Evolutionary conservation across 2,888 invertebrate species (phyloP).

Genomic region (Hyppa rectilinea): DNA sequence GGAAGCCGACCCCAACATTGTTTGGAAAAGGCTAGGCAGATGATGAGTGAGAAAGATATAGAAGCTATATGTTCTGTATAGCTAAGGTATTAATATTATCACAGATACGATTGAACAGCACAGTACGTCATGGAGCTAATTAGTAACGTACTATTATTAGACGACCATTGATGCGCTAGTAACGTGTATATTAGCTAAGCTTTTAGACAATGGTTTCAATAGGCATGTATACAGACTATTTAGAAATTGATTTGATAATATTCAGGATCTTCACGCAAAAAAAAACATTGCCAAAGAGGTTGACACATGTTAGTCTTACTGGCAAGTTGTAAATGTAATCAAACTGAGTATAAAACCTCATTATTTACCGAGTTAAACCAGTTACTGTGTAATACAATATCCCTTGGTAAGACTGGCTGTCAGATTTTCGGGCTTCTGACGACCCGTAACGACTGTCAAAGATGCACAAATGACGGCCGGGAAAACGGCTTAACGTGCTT

Average conservation of each 20-base stretch:
- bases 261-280: not conserved
- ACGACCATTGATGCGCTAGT: constrained; percentile 1
- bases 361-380: too few species aligned
- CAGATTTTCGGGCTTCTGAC: too few species aligned
- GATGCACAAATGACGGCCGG: too few species aligned
- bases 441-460: too few species aligned
- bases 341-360: not conserved
- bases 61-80: too few species aligned
- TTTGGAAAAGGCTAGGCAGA: too few species aligned
- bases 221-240: not conserved
- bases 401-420: too few species aligned
- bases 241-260: not conserved
- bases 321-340: not conserved
- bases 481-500: too few species aligned
- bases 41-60: too few species aligned
- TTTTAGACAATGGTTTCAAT: not conserved
- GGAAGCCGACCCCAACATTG: too few species aligned
- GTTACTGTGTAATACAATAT: too few species aligned
- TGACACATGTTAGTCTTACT: not conserved
- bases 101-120: not conserved
- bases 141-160: constrained; percentile 1
- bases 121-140: not conserved
- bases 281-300: not conserved
- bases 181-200: not conserved
- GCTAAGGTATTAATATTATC: not conserved